These are phyloP conservation scores for Steinernema carpocapsae DNA, from an alignment of 2,888 invertebrate species.

Conservation along the genomic window DNA sequence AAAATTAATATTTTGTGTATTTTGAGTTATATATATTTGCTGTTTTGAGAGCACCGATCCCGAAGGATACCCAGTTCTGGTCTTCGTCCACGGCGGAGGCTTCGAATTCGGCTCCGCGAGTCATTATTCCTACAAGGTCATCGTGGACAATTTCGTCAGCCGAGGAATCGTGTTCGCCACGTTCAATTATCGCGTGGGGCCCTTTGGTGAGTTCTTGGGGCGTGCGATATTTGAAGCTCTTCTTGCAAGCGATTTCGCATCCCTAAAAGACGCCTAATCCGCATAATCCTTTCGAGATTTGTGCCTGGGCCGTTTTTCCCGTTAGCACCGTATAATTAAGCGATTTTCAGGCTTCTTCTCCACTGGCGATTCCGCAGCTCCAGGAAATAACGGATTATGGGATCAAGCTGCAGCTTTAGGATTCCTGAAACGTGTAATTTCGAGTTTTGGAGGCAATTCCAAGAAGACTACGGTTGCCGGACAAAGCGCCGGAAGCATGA, in stretches of 20 bases:
- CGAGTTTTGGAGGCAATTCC: slow-evolving; percentile 53
- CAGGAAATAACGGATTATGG: slow-evolving; percentile 62
- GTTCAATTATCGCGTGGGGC: slow-evolving; percentile 88
- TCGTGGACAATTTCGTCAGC: slow-evolving; percentile 58
- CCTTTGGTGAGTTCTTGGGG: slow-evolving; percentile 77
- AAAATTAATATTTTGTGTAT: no score
- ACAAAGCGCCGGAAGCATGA: slow-evolving; percentile 54
- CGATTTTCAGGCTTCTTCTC: slow-evolving; percentile 51
- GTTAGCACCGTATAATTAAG: no score
- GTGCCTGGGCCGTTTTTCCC: no score
- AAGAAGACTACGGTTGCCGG: slow-evolving; percentile 55
- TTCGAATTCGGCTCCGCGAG: slow-evolving; percentile 78
- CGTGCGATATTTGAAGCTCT: no score
- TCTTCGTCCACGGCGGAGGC: slow-evolving; percentile 93
- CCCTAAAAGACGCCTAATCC: no score
- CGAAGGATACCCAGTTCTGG: slow-evolving; percentile 81
- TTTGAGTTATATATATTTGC: no score
- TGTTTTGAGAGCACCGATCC: neutral
- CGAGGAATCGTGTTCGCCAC: slow-evolving; percentile 90
- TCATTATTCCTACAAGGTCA: slow-evolving; percentile 52
- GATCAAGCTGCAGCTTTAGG: slow-evolving; percentile 58
- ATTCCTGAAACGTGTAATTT: slow-evolving; percentile 52
- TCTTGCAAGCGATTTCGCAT: no score
- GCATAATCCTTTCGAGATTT: no score
- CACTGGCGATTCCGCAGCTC: slow-evolving; percentile 46